These are phyloP conservation scores for Penaeus japonicus DNA, from an alignment of 1,140 invertebrate species.

Conservation along the genomic window DNA sequence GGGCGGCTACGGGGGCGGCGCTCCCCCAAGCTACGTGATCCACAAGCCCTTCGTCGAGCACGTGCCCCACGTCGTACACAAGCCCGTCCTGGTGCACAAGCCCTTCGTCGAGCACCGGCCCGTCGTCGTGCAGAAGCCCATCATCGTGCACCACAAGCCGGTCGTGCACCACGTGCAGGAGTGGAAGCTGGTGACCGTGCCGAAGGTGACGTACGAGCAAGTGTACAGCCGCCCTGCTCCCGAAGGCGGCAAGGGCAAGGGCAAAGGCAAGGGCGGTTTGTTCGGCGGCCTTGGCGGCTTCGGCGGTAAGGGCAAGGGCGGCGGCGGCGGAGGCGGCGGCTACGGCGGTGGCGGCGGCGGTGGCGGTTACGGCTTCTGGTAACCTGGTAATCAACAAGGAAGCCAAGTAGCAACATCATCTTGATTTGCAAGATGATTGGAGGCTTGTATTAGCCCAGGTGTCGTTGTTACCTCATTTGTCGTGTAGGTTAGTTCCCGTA, in stretches of 20 bases:
- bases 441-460: too few relatives aligned
- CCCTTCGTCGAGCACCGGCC: conserved; percentile 22
- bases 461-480: too few relatives aligned
- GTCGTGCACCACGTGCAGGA: conserved; percentile 34
- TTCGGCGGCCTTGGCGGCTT: background rate
- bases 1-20: background rate
- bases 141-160: conserved; percentile 18
- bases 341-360: too few relatives aligned
- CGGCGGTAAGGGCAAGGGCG: background rate
- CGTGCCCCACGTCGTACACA: conserved; percentile 14
- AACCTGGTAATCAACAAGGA: too few relatives aligned
- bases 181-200: conserved; percentile 44
- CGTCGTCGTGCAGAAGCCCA: conserved; percentile 25
- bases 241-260: background rate
- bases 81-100: conserved; percentile 37
- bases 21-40: background rate
- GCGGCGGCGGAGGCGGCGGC: background rate
- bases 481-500: too few relatives aligned
- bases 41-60: conserved; percentile 12
- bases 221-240: conserved; percentile 35
- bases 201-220: conserved; percentile 27
- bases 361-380: too few relatives aligned
- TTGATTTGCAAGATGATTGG: too few relatives aligned
- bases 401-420: too few relatives aligned
- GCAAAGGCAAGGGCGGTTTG: background rate